Evolutionary conservation across 2,888 invertebrate species (phyloP).

Genomic region (Ceriagrion tenellum): DNA sequence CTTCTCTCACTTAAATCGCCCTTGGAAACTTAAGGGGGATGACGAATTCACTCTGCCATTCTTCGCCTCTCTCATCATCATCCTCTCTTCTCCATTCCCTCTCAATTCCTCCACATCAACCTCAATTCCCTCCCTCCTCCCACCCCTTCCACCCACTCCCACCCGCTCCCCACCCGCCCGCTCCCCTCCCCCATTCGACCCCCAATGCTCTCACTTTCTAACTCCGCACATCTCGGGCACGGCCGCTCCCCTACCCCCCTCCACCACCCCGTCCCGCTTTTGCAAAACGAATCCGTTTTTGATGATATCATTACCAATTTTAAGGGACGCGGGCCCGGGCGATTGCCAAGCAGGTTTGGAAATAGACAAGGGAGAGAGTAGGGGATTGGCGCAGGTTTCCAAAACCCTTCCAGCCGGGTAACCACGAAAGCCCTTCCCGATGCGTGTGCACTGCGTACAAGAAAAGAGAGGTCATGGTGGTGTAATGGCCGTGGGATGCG

Average conservation of each 20-base stretch:
- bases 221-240: not conserved
- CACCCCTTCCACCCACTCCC: not conserved
- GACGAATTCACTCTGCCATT: not conserved
- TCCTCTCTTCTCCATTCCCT: not conserved
- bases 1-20: not conserved
- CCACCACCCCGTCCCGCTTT: not conserved
- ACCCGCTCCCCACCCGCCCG: not conserved
- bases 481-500: no score
- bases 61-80: not conserved
- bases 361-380: not conserved
- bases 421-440: no score
- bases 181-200: not conserved
- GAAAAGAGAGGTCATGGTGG: no score
- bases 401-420: not conserved
- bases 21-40: not conserved
- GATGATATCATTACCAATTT: slow-evolving; percentile 33
- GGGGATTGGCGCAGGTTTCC: not conserved
- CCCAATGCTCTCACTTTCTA: slow-evolving; percentile 6
- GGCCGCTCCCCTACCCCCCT: no score
- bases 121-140: not conserved
- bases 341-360: not conserved
- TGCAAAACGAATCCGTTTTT: slow-evolving; percentile 35
- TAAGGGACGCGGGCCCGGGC: not conserved
- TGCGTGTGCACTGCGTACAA: no score
- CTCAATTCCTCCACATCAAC: not conserved